Base-by-base conservation (phyloP, 2,113 vertebrate species). In the Sapayoa aenigma region DNA sequence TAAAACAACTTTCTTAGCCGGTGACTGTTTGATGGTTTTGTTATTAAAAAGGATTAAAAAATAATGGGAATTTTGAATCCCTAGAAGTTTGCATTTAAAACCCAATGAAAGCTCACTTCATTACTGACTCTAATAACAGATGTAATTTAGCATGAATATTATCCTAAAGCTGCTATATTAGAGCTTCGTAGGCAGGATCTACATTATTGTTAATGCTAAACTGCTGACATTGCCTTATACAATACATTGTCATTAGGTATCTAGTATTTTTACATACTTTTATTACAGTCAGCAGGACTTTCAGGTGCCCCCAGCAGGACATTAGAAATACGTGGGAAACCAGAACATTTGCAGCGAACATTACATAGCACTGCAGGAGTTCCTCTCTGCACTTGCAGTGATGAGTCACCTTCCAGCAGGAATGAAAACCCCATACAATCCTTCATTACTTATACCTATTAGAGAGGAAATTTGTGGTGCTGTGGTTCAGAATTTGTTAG, bases 21-120 rank as follows among this genome's bases (percentile, higher is more conserved):
- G n/a, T 87, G 59, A 74, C 12, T 58, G 47, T 84, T 77, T 77
- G 31, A 31, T 81, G 25, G 33, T 66, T 93, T 89, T 93, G 60
- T 88, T 95, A 75, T 89, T 85, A 80, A 92, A 94, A 95, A 83
- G 71, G 3, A 87, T 96, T 96, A n/a, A 75, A 84, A 96, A 96
- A 86, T 84, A 93, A 94, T 94, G 81, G 63, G 44, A 78, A 75
- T 83, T 77, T 46, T 93, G 46, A 91, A 78, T 87, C 76, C 72
- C 69, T 92, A 62, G 90, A 91, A 93, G 22, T 11, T 44, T 95
- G 55, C 23, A 46, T 56, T 94, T 95, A 85, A 94, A 93, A 66
- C 22, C 58, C 35, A 68, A 68, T 84, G 84, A 89, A 84, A 35
- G 20, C 27, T 89, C 31, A 69, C 53, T 77, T 92, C 69, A 66